Base-by-base conservation (phyloP, 2,797 vertebrate species). In the Manis crassicaudata region DNA sequence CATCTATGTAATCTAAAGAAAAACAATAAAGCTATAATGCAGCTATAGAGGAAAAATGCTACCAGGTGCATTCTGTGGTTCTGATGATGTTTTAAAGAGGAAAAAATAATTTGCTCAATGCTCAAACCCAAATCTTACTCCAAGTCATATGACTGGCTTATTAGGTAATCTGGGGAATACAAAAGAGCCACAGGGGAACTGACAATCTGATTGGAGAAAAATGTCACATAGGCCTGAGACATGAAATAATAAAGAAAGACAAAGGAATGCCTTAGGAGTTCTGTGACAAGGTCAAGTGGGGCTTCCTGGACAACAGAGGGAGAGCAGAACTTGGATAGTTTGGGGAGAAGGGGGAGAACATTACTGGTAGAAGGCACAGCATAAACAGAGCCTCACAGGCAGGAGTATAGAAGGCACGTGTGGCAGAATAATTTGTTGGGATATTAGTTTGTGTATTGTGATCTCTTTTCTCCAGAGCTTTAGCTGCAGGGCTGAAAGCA, bases 1-100 rank as follows among this genome's bases (percentile, higher is more conserved):
- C 79, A 62, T 58, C 27, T 52, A 25, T 82, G 76, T 23, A 50
- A 90, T 83, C 82, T 91, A 54, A 86, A 95, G 46, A 75, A 76
- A 94, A 91, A 80, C 40, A 82, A n/a, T 54, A 82, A 96, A 85
- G 46, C 17, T n/a, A 58, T 83, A 82, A 67, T 76, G 93, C 92
- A 96, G 29, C 67, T 76, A 35, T 32, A 63, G 81, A 94, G 85
- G 56, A 54, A 94, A 94, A 92, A 79, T 82, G 60, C 58, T 86
- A 32, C 58, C 40, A 58, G 32, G 7, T 0, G 1, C 27, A 72
- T 32, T 62, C 27, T 76, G 35, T 80, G 77, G 23, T 76, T 87
- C 37, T 83, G 35, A 40, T 23, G 43, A 54, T 65, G 17, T 67
- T 14, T 79, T 46, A 65, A 52, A 89, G 70, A 90, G 17, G 85